Evolutionary conservation across 1,140 invertebrate species (phyloP).

Genomic region (Whitmania pigra): DNA sequence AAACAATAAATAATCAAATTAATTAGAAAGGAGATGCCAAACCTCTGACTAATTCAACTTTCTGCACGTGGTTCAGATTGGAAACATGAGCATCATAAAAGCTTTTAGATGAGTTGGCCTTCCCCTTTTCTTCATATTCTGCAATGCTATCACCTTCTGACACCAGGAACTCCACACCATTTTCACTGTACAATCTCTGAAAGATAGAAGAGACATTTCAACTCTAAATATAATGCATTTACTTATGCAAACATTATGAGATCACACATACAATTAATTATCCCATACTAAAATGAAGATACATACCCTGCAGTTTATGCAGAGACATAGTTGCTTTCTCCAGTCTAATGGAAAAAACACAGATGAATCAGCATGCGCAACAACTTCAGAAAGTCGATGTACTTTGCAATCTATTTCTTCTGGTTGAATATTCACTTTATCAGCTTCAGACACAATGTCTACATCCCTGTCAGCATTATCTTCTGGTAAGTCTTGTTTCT

Average conservation of each 20-base stretch:
- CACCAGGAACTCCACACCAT: slow-evolving; percentile 51
- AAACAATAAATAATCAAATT: slow-evolving; percentile 23
- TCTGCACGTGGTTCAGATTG: slow-evolving; percentile 62
- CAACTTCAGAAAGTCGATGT: slow-evolving; percentile 27
- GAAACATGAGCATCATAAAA: slow-evolving; percentile 64
- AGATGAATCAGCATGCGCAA: slow-evolving; percentile 31
- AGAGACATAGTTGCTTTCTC: slow-evolving; percentile 58
- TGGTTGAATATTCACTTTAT: neutral
- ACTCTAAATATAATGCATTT: neutral
- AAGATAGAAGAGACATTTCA: slow-evolving; percentile 2
- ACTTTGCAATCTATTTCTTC: neutral
- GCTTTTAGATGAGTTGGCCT: slow-evolving; percentile 28
- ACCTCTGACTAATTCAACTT: slow-evolving; percentile 66
- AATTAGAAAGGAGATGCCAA: slow-evolving; percentile 18
- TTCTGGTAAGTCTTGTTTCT: neutral
- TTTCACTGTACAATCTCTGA: slow-evolving; percentile 34
- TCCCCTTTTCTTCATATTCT: slow-evolving; percentile 64
- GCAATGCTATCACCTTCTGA: slow-evolving; percentile 72
- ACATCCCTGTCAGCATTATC: neutral
- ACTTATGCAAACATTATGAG: neutral
- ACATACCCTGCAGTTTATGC: slow-evolving; percentile 41
- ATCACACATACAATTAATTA: neutral
- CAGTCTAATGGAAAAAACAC: slow-evolving; percentile 61
- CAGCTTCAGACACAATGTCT: neutral
- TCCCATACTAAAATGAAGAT: slow-evolving; percentile 1